Evolutionary conservation across 2,113 vertebrate genomes (phyloP), one percentile per base, ranked within the genome.

Genomic region (Anhinga anhinga): DNA sequence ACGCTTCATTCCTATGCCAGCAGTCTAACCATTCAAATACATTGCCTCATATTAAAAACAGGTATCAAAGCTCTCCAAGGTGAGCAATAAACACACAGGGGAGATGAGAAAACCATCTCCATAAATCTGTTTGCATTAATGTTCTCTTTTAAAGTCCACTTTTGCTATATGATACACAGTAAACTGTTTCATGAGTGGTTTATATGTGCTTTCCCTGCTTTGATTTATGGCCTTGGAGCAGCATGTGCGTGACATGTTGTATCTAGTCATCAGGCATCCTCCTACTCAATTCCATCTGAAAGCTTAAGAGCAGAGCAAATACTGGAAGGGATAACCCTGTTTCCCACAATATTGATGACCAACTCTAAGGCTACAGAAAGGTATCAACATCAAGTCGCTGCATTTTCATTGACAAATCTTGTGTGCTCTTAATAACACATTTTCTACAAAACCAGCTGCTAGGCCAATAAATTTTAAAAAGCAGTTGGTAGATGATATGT

Each of bases 401-500:
- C 66, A 21, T 76, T 87, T 86, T 21, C 93, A 61, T 21, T 85
- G 86, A 94, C 74, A 93, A 85, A 95, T 59, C 78, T 49, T 22
- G 36, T 23, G 49, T 70, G 89, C 69, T 94, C 88, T 76, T 70
- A 95, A 78, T 16, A 85, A 85, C 65, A 38, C 45, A 7, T 76
- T 82, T 82, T 7, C 79, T 19, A 76, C 67, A 53, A 88, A 92
- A 74, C 7, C 88, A 91, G 92, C 82, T 92, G 77, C 88, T 44
- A 56, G 52, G 70, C 20, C 83, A 66, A 92, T 95, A 89, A 52
- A 91, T 94, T 95, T 87, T 18, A 65, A 86, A 94, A 95, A 95
- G 95, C 96, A 95, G 95, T 94, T 93, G 92, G 93, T 90, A 61
- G 88, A 87, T 76, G 77, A 69, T 94, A 92, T 81, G 92, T 95